These are phyloP conservation scores for Riparia riparia DNA, from an alignment of 2,113 vertebrate species.

Conservation along the genomic window DNA sequence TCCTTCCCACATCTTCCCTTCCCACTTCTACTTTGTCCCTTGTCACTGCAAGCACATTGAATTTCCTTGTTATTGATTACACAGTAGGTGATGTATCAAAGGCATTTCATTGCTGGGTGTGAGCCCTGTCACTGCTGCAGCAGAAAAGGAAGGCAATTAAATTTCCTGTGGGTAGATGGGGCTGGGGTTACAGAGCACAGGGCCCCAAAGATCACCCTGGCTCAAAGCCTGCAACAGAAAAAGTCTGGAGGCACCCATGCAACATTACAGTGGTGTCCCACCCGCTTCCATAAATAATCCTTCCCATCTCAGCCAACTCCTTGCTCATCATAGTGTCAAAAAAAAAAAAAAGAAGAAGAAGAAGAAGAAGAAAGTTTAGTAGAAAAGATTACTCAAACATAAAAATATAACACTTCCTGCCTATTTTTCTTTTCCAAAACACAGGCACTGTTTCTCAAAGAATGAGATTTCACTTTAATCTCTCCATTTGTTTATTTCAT, in stretches of 20 bases:
- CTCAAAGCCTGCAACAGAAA: not conserved
- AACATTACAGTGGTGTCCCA: not conserved
- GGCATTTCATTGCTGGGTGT: not conserved
- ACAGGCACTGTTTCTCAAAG: not conserved
- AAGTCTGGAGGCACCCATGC: rapidly evolving
- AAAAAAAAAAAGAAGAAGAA: too few species aligned
- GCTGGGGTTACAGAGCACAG: not conserved
- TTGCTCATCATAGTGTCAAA: not conserved
- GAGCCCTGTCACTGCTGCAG: not conserved
- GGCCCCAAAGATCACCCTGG: not conserved
- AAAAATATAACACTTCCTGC: not conserved
- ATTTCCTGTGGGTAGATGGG: not conserved
- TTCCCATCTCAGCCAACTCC: not conserved
- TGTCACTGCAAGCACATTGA: not conserved
- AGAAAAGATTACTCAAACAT: not conserved
- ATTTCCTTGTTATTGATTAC: not conserved
- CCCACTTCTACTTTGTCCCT: not conserved
- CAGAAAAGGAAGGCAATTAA: not conserved
- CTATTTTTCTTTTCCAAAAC: not conserved
- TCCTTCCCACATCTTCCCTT: not conserved
- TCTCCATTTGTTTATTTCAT: not conserved
- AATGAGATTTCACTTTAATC: not conserved
- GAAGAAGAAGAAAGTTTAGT: rapidly evolving
- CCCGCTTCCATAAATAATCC: not conserved
- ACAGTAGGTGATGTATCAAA: not conserved